A percentile compares a stretch with the other conserved stretches of the same genome.
These are phyloP conservation scores for Olivierus martensii DNA, from an alignment of 1,140 invertebrate genomes.

Conservation along the genomic window DNA sequence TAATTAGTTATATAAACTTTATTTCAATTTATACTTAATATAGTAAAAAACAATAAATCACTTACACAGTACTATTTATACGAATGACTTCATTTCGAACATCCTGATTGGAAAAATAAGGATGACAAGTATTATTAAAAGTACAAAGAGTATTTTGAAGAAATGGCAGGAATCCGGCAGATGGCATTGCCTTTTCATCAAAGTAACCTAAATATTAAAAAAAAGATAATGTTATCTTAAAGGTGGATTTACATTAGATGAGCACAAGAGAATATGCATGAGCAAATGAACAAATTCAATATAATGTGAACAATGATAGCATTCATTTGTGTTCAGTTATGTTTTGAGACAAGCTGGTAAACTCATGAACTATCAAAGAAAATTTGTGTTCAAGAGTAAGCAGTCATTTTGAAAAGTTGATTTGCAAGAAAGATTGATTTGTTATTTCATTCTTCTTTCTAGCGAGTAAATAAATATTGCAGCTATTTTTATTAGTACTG, in stretches of 20 bases:
- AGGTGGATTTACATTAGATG: no score
- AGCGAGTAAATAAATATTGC: no score
- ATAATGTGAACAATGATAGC: constrained; percentile 1
- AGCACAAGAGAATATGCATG: no score
- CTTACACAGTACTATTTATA: constrained; percentile 30
- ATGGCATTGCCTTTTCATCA: constrained; percentile 43
- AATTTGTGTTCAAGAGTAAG: no score
- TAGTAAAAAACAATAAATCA: background rate
- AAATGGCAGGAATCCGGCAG: constrained; percentile 41
- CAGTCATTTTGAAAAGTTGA: constrained; percentile 1
- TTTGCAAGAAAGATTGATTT: background rate
- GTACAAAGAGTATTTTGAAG: constrained; percentile 39
- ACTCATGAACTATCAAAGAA: no score
- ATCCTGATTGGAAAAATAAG: constrained; percentile 19
- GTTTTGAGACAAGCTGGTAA: background rate
- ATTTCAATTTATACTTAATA: no score
- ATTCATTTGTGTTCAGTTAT: background rate
- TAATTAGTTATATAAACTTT: no score
- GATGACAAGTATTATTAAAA: constrained; percentile 42
- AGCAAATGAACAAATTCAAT: no score
- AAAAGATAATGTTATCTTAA: constrained; percentile 3
- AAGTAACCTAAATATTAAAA: constrained; percentile 43
- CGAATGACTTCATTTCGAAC: constrained; percentile 22
- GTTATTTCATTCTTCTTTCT: no score
- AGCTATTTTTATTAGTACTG: no score